These are phyloP conservation scores for Stomorhina lunata DNA, from an alignment of 2,888 invertebrate species.

Conservation along the genomic window DNA sequence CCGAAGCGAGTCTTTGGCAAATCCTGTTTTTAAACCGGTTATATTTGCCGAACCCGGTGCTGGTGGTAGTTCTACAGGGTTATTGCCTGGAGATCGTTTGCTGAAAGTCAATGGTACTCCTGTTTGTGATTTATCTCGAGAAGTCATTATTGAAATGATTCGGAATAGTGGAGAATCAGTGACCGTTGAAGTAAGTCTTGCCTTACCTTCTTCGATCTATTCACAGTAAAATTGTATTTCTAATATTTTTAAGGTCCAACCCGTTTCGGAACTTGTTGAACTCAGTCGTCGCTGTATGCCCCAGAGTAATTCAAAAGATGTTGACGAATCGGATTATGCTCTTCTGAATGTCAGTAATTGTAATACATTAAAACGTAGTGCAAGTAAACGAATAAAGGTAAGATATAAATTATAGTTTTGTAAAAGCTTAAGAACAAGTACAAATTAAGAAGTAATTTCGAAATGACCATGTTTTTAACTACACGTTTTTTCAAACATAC, in stretches of 20 bases:
- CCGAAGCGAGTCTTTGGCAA: conserved; percentile 80
- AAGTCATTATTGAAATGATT: conserved; percentile 96
- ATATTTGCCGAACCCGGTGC: conserved; percentile 95
- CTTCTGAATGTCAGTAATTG: conserved; percentile 79
- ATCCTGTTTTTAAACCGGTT: conserved; percentile 82
- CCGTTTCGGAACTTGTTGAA: conserved; percentile 95
- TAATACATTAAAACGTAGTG: conserved; percentile 91
- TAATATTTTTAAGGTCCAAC: conserved; percentile 87
- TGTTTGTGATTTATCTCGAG: conserved; percentile 91
- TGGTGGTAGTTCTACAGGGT: conserved; percentile 87
- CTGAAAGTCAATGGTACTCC: conserved; percentile 93
- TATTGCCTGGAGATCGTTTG: conserved; percentile 96
- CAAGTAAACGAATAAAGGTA: conserved; percentile 87
- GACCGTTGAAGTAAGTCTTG: conserved; percentile 87
- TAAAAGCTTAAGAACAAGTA: too few relatives aligned
- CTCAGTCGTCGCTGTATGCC: conserved; percentile 87
- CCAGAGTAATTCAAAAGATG: conserved; percentile 62
- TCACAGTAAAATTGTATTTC: background rate
- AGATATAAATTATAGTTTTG: too few relatives aligned
- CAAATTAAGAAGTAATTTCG: too few relatives aligned
- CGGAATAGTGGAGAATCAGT: conserved; percentile 91
- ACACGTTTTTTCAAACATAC: too few relatives aligned
- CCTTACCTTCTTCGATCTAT: background rate
- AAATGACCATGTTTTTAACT: too few relatives aligned
- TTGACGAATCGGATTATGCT: conserved; percentile 76